Base-by-base conservation (phyloP, 2,113 vertebrate genomes). In the Hemiprocne comata region DNA sequence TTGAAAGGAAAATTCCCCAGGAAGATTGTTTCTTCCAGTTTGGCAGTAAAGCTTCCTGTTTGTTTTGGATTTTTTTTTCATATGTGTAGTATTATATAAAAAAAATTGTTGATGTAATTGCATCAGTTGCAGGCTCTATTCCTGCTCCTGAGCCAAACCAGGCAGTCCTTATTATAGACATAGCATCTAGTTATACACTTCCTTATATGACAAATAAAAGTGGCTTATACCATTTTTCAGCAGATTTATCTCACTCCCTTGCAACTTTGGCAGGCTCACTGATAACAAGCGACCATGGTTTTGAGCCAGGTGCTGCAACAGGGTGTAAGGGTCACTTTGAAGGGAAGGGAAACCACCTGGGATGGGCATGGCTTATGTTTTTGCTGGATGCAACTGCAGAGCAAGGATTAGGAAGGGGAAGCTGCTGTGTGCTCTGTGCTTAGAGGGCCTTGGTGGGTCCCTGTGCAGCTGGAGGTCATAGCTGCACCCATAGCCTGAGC, bases 131-230 rank as follows among this genome's bases (percentile, higher is more conserved):
- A 50, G 79, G 55, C 90, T 90, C 67, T 65, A 85, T 85, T 90
- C 48, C 94, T 74, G 83, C 72, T 91, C 65, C 36, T 36, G 79
- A 88, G 92, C 95, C 90, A 96, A 93, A 92, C 83, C 83, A 86
- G 89, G 40, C 53, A 44, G 84, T 53, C 67, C 75, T 72, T 40
- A 53, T 81, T 8, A 60, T 66, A 85, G 71, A 44, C 79, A 62
- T 61, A 36, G 61, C 92, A 85, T 72, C 83, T 93, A 57, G 86
- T 95, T 70, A 86, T 50, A 75, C 61, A 16, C 61, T 93, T 94
- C 90, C 85, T 60, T 84, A 77, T 87, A 36, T 38, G 83, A 78
- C 73, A 92, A 75, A 84, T 81, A 55, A 60, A 92, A 90, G 65
- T 73, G 54, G 40, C 33, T 95, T 78, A 24, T 79, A 73, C 71